Evolutionary conservation across 2,888 invertebrate species (phyloP).

Genomic region (Plutella xylostella): DNA sequence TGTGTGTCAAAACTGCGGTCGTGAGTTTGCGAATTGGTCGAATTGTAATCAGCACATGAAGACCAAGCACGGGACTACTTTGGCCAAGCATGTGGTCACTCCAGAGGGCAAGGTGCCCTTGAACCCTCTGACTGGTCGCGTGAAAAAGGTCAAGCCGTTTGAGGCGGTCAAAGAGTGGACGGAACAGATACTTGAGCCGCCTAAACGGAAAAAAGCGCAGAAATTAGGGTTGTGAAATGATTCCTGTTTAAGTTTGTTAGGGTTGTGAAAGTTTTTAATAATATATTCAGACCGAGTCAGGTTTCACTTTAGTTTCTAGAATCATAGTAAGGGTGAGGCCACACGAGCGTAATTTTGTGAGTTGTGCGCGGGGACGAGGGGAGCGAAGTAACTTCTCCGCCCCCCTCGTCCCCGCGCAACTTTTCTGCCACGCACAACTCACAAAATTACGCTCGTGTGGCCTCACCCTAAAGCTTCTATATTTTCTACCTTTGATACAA

Average conservation of each 20-base stretch:
- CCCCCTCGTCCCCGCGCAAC: no score
- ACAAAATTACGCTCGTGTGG: no score
- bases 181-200: not conserved
- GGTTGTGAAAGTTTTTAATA: not conserved
- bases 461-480: no score
- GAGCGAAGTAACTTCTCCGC: not conserved
- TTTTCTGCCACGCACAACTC: no score
- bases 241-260: not conserved
- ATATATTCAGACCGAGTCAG: not conserved
- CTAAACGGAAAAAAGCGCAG: not conserved
- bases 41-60: slow-evolving; percentile 79
- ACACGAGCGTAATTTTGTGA: no score
- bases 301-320: not conserved
- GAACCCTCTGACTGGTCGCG: slow-evolving; percentile 1
- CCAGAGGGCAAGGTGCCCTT: slow-evolving; percentile 21
- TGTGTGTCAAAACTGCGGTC: slow-evolving; percentile 71
- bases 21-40: slow-evolving; percentile 74
- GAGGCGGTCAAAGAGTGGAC: not conserved
- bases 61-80: slow-evolving; percentile 46
- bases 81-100: slow-evolving; percentile 24
- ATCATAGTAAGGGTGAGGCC: not conserved
- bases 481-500: no score
- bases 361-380: no score
- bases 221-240: not conserved
- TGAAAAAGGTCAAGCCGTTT: not conserved